Evolutionary conservation across 2,888 invertebrate genomes (phyloP).

Genomic region (Parochlus steinenii): DNA sequence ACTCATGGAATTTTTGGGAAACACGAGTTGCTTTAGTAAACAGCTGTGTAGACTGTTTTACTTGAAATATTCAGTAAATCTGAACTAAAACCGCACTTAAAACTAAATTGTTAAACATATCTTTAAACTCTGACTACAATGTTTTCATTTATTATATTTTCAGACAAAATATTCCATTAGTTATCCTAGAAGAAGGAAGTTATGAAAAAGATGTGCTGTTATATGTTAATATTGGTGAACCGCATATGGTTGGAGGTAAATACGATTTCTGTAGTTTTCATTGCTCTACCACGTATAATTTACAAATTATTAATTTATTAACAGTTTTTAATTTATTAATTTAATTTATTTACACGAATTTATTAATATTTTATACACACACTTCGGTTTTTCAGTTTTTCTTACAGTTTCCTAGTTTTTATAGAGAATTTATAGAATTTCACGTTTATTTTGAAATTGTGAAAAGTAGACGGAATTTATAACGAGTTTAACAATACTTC

Average conservation of each 20-base stretch:
- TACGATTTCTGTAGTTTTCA: conserved; percentile 6
- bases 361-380: too few species aligned
- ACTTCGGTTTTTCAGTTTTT: too few species aligned
- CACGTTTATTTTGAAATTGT: too few species aligned
- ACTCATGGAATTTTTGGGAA: too few species aligned
- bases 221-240: conserved; percentile 81
- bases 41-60: too few species aligned
- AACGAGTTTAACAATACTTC: too few species aligned
- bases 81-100: not conserved
- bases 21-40: too few species aligned
- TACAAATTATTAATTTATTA: not conserved
- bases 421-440: too few species aligned
- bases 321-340: not conserved
- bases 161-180: conserved; percentile 75
- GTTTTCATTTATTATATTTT: conserved; percentile 39
- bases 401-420: too few species aligned
- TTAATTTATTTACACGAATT: not conserved
- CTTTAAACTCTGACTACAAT: not conserved
- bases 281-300: conserved; percentile 1
- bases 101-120: not conserved
- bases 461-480: too few species aligned
- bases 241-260: conserved; percentile 75
- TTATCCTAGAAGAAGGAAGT: conserved; percentile 91
- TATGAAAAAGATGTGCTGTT: conserved; percentile 94
- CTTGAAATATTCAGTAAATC: too few species aligned